Base-by-base conservation (phyloP, 2,797 vertebrate genomes). In the Enteromius fasciolatus region DNA sequence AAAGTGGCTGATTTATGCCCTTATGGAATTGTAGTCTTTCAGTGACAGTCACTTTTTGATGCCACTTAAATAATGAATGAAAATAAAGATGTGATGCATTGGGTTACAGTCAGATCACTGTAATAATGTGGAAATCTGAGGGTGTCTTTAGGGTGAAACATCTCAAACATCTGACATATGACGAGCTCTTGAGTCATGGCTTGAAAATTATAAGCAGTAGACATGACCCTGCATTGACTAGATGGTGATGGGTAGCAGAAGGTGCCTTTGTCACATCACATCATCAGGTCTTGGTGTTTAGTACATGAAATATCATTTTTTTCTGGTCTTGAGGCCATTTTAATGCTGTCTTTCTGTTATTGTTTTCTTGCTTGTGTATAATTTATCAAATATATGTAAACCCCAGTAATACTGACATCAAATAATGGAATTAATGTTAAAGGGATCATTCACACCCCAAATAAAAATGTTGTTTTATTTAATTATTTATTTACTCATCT, bases 221-320 rank as follows among this genome's bases (percentile, higher is more conserved):
- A 33, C 67, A 59, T 59, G 54, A 80, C 36, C 50, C 23, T 70
- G 18, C 67, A 25, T 44, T 31, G 36, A 67, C 31, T 78, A 54
- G 33, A 39, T 8, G 46, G 20, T 54, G n/a, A 79, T 79, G 63
- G 76, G 23, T 31, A 46, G 64, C 59, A 3, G 20, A 17, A 39
- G 31, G 63, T 66, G 28, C 33, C 44, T 54, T 79, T n/a, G 18
- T 57, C 78, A 80, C n/a, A 41, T 68, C n/a, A 9, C 78, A 59
- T 39, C 64, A 64, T 66, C 17, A 36, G 33, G 28, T 66, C 44
- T 48, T 31, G 28, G 44, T 48, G 4, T 28, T 61, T 9, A 44
- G 36, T 31, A 28, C 59, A 15, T 17, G 14, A 17, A 63, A 63
- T 63, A 31, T 63, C 0, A 17, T 78, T 64, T 66, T 76, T 14